A percentile compares a stretch with the other conserved stretches of the same genome.
Conservation (phyloP, 2,113 vertebrate genomes). For the Podarcis cretensis region DNA sequence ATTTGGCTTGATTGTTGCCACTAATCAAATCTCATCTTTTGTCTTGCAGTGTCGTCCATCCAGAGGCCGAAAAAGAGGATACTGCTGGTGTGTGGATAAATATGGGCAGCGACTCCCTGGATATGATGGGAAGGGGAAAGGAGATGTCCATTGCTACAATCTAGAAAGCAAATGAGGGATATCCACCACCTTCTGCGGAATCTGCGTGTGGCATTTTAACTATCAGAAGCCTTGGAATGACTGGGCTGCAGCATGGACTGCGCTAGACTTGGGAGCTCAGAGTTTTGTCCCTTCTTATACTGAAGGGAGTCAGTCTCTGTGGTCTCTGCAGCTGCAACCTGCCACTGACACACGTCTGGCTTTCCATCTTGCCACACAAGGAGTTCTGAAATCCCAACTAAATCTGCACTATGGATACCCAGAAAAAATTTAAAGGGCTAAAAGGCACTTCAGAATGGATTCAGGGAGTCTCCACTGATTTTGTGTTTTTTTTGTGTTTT, state of each 20-base stretch:
- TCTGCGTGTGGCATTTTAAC: conserved; percentile 44
- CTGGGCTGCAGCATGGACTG: conserved; percentile 44
- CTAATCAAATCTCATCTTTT: conserved; percentile 17
- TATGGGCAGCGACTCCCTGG: conserved; percentile 90
- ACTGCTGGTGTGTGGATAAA: conserved; percentile 97
- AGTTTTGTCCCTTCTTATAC: conserved; percentile 39
- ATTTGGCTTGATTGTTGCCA: background rate
- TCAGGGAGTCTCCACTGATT: conserved; percentile 82
- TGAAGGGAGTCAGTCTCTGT: background rate
- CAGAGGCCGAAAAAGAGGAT: conserved; percentile 92
- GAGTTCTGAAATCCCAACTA: conserved; percentile 51
- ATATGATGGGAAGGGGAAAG: conserved; percentile 82
- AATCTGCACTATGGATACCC: conserved; percentile 82
- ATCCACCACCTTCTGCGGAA: conserved; percentile 43
- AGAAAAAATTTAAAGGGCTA: conserved; percentile 54
- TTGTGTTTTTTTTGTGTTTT: conserved; percentile 25
- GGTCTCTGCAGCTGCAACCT: conserved; percentile 28
- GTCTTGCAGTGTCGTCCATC: conserved; percentile 89
- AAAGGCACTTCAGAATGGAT: conserved; percentile 67
- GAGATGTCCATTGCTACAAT: conserved; percentile 85
- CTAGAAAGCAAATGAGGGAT: conserved; percentile 84
- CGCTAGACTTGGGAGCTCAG: background rate
- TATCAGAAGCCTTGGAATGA: conserved; percentile 53
- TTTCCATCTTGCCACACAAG: conserved; percentile 33
- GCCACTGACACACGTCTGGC: background rate